A percentile compares a stretch with the other conserved stretches of the same genome.
These are phyloP conservation scores for Diphyllodes magnificus DNA, from an alignment of 2,113 vertebrate genomes.

Conservation along the genomic window DNA sequence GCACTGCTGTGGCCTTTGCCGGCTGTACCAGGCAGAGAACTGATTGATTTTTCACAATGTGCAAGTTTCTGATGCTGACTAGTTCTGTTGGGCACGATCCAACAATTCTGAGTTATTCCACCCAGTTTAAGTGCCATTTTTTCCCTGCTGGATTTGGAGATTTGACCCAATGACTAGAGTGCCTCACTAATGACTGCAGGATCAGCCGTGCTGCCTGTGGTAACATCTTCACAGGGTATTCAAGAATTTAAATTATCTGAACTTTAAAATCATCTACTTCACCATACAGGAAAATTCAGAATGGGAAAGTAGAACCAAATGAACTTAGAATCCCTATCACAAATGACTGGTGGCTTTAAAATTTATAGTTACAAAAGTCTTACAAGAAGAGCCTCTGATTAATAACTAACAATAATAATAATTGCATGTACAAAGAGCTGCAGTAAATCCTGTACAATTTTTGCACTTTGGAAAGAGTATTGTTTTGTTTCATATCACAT, in stretches of 20 bases:
- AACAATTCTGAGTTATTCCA: not conserved
- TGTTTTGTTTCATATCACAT: conserved; percentile 5
- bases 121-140: not conserved
- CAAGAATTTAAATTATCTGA: not conserved
- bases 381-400: not conserved
- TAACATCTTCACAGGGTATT: not conserved
- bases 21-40: not conserved
- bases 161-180: not conserved
- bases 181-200: not conserved
- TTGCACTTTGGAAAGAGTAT: conserved; percentile 28
- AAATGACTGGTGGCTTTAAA: not conserved
- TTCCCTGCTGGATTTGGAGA: not conserved
- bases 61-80: not conserved
- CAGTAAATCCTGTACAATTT: not conserved
- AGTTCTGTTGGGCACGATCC: not conserved
- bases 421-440: not conserved
- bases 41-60: not conserved
- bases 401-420: not conserved
- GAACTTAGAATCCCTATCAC: not conserved
- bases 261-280: not conserved
- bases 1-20: not conserved
- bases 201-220: not conserved
- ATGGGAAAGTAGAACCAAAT: not conserved
- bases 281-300: not conserved
- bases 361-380: not conserved